Evolutionary conservation across 1,140 invertebrate genomes (phyloP).

Genomic region (Zaprionus taronus): DNA sequence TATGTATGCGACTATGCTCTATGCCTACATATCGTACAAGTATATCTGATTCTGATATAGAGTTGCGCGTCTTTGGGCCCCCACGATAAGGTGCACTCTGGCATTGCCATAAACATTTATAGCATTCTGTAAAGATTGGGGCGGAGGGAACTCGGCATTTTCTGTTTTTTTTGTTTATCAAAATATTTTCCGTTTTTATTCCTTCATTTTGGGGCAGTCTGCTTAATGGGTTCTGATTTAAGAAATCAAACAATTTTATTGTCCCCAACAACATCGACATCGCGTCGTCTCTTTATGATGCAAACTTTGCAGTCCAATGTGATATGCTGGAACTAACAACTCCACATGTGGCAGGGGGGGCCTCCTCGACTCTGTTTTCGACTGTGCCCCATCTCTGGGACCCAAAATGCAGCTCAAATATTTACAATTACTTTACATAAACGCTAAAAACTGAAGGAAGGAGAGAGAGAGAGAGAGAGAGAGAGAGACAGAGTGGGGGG

Average conservation of each 20-base stretch:
- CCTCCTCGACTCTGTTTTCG: neutral
- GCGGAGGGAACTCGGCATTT: neutral
- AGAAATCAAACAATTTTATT: slow-evolving; percentile 78
- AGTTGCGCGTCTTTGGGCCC: slow-evolving; percentile 11
- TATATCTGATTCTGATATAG: slow-evolving; percentile 13
- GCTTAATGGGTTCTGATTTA: slow-evolving; percentile 73
- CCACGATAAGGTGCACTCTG: slow-evolving; percentile 28
- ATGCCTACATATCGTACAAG: slow-evolving; percentile 12
- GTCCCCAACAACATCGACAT: slow-evolving; percentile 42
- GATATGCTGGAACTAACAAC: slow-evolving; percentile 34
- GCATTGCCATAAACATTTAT: slow-evolving; percentile 49
- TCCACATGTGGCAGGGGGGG: neutral
- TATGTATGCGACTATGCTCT: slow-evolving; percentile 21
- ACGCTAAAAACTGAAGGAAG: slow-evolving; percentile 40
- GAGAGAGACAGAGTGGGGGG: neutral
- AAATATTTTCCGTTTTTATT: slow-evolving; percentile 9
- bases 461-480: neutral
- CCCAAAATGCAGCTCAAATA: slow-evolving; percentile 54
- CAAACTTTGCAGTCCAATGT: slow-evolving; percentile 59
- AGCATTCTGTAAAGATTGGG: neutral
- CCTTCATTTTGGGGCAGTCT: slow-evolving; percentile 45
- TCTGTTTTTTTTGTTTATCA: slow-evolving; percentile 26
- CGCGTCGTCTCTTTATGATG: slow-evolving; percentile 54
- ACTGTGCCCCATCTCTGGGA: slow-evolving; percentile 12
- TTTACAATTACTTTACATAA: slow-evolving; percentile 78